phyloP scores from a whole-genome alignment of 1,140 invertebrate genomes.

The Ips typographus region DNA sequence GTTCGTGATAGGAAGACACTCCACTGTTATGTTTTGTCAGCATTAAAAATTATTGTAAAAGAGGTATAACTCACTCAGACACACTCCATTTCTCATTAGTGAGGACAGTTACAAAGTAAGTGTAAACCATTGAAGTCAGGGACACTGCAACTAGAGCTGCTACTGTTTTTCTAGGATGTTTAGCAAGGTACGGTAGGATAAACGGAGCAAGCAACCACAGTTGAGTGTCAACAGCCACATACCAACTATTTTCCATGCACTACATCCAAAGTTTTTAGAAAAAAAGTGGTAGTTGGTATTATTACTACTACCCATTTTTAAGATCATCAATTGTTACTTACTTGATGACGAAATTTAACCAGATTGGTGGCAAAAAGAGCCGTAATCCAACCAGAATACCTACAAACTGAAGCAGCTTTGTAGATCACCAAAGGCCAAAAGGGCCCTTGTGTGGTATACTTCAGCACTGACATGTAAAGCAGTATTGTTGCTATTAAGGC shows the following conservation, averaged over 20 bases:
- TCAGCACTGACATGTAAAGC: constrained; percentile 36
- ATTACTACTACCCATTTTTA: neutral
- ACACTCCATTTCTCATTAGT: constrained; percentile 1
- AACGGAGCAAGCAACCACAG: constrained; percentile 30
- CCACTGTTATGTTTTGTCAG: neutral
- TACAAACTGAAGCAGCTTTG: constrained; percentile 24
- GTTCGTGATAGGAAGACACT: constrained; percentile 1
- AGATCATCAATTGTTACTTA: constrained; percentile 4
- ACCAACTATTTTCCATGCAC: constrained; percentile 32
- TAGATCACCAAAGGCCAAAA: constrained; percentile 32
- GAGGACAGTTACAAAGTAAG: constrained; percentile 8
- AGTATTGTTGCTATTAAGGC: constrained; percentile 37
- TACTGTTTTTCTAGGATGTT: constrained; percentile 21
- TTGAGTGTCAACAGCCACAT: constrained; percentile 36
- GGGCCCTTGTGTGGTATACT: constrained; percentile 39
- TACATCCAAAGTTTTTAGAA: constrained; percentile 13
- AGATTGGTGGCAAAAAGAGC: constrained; percentile 35
- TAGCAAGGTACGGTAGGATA: constrained; percentile 18
- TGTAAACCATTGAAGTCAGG: constrained; percentile 4
- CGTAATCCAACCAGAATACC: constrained; percentile 30
- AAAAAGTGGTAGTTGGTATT: no score
- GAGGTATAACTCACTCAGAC: constrained; percentile 21
- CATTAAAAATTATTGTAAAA: neutral
- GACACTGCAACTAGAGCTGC: neutral
- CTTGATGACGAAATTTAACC: constrained; percentile 25